Evolutionary conservation across 2,888 invertebrate genomes (phyloP).

Genomic region (Platycheirus rosarum): DNA sequence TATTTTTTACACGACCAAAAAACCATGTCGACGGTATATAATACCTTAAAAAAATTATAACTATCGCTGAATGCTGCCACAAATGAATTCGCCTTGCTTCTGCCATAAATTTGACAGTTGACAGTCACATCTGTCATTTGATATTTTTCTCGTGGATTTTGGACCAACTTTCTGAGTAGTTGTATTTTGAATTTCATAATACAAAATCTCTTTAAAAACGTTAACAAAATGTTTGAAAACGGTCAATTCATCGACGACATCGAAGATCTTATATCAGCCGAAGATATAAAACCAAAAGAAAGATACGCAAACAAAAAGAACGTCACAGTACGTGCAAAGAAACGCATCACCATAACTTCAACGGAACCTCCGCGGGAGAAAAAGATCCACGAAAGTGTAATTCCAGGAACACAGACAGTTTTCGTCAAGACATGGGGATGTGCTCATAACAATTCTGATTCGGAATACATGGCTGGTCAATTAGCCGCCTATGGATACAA

Average conservation of each 20-base stretch:
- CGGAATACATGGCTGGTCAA: constrained; percentile 99
- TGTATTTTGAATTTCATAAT: background rate
- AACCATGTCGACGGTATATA: too few relatives aligned
- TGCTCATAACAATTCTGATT: constrained; percentile 98
- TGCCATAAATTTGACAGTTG: background rate
- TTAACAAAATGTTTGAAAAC: constrained; percentile 57
- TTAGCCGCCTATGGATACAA: constrained; percentile 93
- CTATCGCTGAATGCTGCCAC: constrained; percentile 5
- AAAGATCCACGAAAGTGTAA: constrained; percentile 84
- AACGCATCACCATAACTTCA: constrained; percentile 78
- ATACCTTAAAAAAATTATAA: too few relatives aligned
- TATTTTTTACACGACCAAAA: too few relatives aligned
- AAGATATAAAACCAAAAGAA: constrained; percentile 91
- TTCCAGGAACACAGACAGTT: constrained; percentile 90
- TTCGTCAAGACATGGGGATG: constrained; percentile 99
- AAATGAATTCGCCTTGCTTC: background rate
- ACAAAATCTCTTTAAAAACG: background rate
- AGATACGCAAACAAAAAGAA: constrained; percentile 88
- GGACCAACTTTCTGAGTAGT: background rate
- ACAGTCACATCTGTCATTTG: constrained; percentile 39
- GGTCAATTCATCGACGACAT: constrained; percentile 87
- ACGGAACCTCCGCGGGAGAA: constrained; percentile 80
- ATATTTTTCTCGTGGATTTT: constrained; percentile 58
- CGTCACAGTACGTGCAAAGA: constrained; percentile 87
- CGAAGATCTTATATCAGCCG: constrained; percentile 91